Evolutionary conservation across 1,140 invertebrate species (phyloP), one percentile per base, ranked within the genome.

Genomic region (Micrasema minimum): DNA sequence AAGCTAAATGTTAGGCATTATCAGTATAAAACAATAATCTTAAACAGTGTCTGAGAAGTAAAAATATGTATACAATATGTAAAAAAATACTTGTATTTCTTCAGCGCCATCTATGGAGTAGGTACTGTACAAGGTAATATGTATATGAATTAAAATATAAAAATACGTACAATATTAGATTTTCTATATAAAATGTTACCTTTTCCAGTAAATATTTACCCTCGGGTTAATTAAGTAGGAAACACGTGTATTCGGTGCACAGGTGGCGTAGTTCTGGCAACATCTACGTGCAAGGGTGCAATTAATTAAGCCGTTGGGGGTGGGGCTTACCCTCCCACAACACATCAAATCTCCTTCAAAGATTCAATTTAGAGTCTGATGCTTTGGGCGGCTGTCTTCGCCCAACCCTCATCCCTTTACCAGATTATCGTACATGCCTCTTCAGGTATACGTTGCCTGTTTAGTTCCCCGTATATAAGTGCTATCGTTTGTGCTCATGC

Each of bases 261-360:
- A 46, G 43, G 43, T 46, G 43, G 0, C n/a, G 43, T 31, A 31
- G 26, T 31, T 31, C 26, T 35, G 22, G 9, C 22, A 55, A 55
- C 51, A 31, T 20, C 31, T 31, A 37, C 55, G 55, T 59, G 55
- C 37, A 59, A 9, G 55, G 59, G 31, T 64, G 59, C 59, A 64
- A 64, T 64, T 64, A 64, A 64, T 64, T 64, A 64, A 35, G 41
- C 41, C n/a, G 41, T 23, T 16, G 20, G 11, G 59, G 59, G 59
- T 14, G 20, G 59, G 31, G 11, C 43, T 26, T 11, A 14, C 41
- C 59, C 59, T 45, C 59, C 59, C 41, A 64, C 43, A 23, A 46
- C 43, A 46, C 59, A 41, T 64, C 59, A 64, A 16, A 46, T 64
- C 59, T 46, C 59, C 59, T 64, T 64, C 59, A 64, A 46, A 46